phyloP scores from a whole-genome alignment of 2,113 vertebrate genomes.

The Centropus bengalensis region DNA sequence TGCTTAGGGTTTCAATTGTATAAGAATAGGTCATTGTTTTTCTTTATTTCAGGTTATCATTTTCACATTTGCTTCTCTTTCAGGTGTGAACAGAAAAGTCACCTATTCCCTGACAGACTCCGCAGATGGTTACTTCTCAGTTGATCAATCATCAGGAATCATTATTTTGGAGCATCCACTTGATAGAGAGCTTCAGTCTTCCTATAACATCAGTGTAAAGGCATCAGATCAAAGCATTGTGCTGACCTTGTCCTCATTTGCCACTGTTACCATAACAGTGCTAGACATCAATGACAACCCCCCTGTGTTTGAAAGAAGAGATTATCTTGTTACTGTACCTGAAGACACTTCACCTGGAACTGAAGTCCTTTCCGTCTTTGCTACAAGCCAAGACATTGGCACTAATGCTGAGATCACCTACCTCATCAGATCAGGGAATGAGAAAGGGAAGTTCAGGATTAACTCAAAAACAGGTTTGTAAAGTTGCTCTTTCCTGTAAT shows the following conservation, averaged over 20 bases:
- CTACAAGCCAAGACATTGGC: constrained; percentile 95
- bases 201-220: constrained; percentile 86
- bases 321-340: constrained; percentile 88
- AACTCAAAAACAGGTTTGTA: constrained; percentile 87
- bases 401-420: constrained; percentile 96
- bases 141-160: constrained; percentile 88
- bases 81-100: constrained; percentile 89
- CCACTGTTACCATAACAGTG: constrained; percentile 89
- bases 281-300: constrained; percentile 98
- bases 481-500: neutral
- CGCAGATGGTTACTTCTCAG: constrained; percentile 87
- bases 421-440: constrained; percentile 92
- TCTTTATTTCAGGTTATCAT: neutral
- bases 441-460: constrained; percentile 91
- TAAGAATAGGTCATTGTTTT: neutral
- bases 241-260: constrained; percentile 82
- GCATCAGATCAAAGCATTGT: constrained; percentile 88
- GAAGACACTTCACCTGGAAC: constrained; percentile 88
- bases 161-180: constrained; percentile 88
- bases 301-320: constrained; percentile 92
- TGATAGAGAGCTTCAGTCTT: constrained; percentile 90
- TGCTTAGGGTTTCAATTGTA: neutral
- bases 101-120: constrained; percentile 88
- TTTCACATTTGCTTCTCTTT: neutral
- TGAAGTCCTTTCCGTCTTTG: constrained; percentile 88